Conservation (phyloP, 2,797 vertebrate genomes). For the Peromyscus eremicus region DNA sequence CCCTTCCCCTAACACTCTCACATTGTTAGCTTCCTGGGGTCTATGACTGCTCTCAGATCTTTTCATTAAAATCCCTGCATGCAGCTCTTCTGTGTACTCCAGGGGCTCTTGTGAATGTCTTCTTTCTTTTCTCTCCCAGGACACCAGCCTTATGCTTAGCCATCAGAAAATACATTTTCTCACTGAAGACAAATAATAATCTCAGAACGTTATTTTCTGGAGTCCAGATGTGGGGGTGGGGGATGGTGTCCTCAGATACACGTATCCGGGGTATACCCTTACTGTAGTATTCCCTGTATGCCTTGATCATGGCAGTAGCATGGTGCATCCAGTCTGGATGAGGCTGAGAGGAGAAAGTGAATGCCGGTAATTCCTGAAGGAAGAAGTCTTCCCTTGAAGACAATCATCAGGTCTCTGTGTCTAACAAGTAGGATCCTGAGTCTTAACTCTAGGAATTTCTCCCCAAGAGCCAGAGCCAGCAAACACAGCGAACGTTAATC, state of each 20-base stretch:
- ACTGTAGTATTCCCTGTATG: not conserved
- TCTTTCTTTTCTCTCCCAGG: not conserved
- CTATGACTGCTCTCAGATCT: not conserved
- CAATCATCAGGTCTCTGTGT: not conserved
- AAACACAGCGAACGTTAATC: conserved; percentile 2
- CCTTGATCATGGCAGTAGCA: not conserved
- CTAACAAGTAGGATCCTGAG: conserved; percentile 14
- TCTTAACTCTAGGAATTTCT: conserved; percentile 42
- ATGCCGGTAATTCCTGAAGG: not conserved
- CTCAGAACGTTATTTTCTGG: not conserved
- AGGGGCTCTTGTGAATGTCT: not conserved
- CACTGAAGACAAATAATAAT: conserved; percentile 5
- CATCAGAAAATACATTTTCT: not conserved
- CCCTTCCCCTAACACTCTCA: not conserved
- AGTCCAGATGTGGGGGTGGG: not conserved
- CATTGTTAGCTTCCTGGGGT: not conserved
- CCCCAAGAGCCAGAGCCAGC: not conserved
- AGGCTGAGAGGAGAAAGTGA: not conserved
- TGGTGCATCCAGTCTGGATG: rapidly evolving
- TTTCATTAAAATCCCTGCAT: not conserved
- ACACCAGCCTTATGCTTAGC: not conserved
- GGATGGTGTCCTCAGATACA: not conserved
- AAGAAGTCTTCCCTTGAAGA: not conserved
- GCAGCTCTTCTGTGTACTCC: not conserved
- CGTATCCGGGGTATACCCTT: not conserved